These are phyloP conservation scores for Alfaro cultratus DNA, from an alignment of 2,797 vertebrate species.

Conservation along the genomic window DNA sequence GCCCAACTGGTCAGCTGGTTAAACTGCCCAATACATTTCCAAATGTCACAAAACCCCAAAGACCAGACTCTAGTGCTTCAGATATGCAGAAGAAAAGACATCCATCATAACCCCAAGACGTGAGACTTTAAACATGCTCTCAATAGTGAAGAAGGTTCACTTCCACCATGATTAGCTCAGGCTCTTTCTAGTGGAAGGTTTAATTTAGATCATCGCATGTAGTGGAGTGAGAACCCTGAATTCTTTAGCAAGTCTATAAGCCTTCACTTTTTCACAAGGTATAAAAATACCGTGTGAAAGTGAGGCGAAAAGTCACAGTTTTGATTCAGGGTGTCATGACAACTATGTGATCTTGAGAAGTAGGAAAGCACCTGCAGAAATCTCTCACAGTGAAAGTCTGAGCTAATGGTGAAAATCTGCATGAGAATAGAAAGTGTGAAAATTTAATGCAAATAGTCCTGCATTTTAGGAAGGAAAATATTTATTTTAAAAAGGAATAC, in stretches of 20 bases:
- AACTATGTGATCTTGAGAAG: background rate
- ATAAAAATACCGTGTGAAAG: constrained; percentile 24
- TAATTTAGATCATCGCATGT: background rate
- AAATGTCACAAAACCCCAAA: background rate
- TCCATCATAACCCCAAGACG: background rate
- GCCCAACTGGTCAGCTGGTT: background rate
- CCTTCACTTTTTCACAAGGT: constrained; percentile 6
- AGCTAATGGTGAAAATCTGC: background rate
- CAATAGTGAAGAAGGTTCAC: background rate
- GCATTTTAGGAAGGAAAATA: background rate
- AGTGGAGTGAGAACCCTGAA: background rate
- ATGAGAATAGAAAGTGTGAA: background rate
- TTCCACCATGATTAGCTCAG: background rate
- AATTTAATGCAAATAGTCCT: background rate
- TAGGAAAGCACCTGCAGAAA: background rate
- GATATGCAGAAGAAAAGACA: background rate
- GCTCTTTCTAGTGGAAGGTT: background rate
- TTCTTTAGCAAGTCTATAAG: background rate
- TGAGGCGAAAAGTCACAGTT: constrained; percentile 22
- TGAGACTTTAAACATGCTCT: background rate
- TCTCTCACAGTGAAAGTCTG: background rate
- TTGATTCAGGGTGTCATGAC: constrained; percentile 20
- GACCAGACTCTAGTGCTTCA: background rate
- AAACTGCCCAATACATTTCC: constrained; percentile 2
- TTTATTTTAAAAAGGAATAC: background rate